These are phyloP conservation scores for Stylophora pistillata DNA, from an alignment of 64 coral and sea anemone species.

Conservation along the genomic window DNA sequence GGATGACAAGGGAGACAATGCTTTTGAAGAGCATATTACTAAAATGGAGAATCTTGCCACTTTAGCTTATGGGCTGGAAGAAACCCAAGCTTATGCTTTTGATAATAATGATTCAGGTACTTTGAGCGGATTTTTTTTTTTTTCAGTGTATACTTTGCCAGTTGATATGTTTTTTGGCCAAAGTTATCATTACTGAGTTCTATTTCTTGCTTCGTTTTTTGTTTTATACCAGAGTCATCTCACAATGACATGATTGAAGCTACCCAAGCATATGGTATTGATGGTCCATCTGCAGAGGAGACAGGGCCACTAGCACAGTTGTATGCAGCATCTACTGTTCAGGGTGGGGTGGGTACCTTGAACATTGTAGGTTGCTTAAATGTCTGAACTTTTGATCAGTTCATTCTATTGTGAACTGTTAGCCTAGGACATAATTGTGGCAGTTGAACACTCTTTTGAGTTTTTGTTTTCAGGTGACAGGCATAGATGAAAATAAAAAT, in stretches of 20 bases:
- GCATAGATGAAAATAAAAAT: neutral
- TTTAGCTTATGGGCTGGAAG: neutral
- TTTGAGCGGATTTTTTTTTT: neutral
- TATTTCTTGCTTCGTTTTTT: neutral
- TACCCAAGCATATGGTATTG: slow-evolving; percentile 49
- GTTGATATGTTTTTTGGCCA: no score
- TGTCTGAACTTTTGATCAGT: neutral
- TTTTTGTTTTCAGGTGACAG: neutral
- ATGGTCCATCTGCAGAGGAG: neutral
- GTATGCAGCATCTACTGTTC: neutral
- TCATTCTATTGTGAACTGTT: neutral
- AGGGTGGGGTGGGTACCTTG: neutral
- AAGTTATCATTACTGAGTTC: no score
- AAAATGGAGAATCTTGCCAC: neutral
- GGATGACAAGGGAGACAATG: neutral
- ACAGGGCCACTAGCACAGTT: neutral
- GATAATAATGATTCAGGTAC: slow-evolving; percentile 6
- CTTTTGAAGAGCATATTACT: neutral
- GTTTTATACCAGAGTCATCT: neutral
- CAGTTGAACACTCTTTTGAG: neutral
- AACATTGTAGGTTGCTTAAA: neutral
- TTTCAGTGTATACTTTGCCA: neutral
- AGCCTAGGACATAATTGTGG: no score
- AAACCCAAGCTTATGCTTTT: slow-evolving; percentile 17
- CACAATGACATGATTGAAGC: neutral